Percentiles rank a stretch among this genome's conserved stretches.
phyloP scores from a whole-genome alignment of 2,797 vertebrate species.

The Poecilia gillii region DNA sequence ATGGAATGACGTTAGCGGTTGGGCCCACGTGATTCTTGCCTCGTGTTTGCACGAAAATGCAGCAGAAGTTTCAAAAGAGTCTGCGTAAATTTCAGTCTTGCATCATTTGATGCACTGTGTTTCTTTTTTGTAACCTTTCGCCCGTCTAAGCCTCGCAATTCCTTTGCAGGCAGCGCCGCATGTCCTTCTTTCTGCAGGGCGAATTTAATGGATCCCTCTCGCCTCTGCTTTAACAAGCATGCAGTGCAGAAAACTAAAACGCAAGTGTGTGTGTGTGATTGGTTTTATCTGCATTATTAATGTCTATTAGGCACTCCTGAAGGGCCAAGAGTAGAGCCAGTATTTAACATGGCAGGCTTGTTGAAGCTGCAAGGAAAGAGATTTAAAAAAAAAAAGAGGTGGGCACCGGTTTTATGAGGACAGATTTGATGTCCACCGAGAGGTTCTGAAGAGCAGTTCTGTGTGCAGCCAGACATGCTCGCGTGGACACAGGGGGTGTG shows the following conservation, averaged over 20 bases:
- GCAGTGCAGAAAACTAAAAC: constrained; percentile 18
- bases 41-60: constrained; percentile 4
- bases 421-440: constrained; percentile 23
- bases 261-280: constrained; percentile 25
- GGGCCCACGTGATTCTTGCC: constrained; percentile 46
- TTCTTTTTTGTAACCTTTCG: constrained; percentile 19
- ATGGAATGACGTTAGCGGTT: constrained; percentile 25
- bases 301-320: constrained; percentile 34
- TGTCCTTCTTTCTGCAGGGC: constrained; percentile 24
- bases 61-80: background rate
- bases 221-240: constrained; percentile 40
- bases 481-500: constrained; percentile 45
- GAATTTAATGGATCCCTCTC: constrained; percentile 54
- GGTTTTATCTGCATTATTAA: constrained; percentile 49
- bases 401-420: constrained; percentile 37
- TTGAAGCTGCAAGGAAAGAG: constrained; percentile 16
- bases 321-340: constrained; percentile 18
- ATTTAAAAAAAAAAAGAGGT: constrained; percentile 13
- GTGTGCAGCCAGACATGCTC: constrained; percentile 29
- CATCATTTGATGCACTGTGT: constrained; percentile 1
- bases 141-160: constrained; percentile 33
- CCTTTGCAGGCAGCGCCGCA: constrained; percentile 33
- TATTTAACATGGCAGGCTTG: constrained; percentile 23
- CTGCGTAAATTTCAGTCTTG: background rate
- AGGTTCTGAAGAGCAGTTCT: constrained; percentile 40